Evolutionary conservation across 2,888 invertebrate genomes (phyloP).

Genomic region (Elysia crispata): DNA sequence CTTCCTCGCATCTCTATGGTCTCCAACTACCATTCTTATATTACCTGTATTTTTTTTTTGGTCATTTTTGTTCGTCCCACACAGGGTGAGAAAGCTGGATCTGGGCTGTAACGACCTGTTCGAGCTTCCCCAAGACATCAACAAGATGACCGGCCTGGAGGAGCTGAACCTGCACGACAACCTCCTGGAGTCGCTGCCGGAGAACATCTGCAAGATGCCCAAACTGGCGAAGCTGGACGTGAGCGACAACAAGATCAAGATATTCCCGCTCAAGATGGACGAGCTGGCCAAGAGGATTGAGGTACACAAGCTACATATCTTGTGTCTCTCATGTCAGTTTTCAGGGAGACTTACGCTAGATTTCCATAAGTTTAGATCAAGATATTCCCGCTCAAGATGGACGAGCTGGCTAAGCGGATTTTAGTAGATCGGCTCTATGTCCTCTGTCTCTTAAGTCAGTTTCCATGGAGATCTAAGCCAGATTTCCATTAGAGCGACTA

Average conservation of each 20-base stretch:
- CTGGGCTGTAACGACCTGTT: conserved; percentile 69
- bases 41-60: background rate
- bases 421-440: too few relatives aligned
- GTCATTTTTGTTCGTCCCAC: background rate
- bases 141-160: conserved; percentile 81
- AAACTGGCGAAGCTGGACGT: conserved; percentile 67
- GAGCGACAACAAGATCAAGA: conserved; percentile 72
- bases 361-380: conserved; percentile 55
- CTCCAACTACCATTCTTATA: too few relatives aligned
- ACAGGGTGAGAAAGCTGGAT: conserved; percentile 64
- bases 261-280: conserved; percentile 69
- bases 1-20: too few relatives aligned
- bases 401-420: conserved; percentile 53
- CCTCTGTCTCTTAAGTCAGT: too few relatives aligned
- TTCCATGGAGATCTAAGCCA: background rate
- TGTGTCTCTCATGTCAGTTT: too few relatives aligned
- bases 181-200: conserved; percentile 81
- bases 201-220: conserved; percentile 71
- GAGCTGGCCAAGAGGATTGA: conserved; percentile 56
- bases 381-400: conserved; percentile 67
- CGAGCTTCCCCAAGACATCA: conserved; percentile 69
- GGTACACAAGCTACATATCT: conserved; percentile 48
- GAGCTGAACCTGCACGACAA: conserved; percentile 89
- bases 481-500: background rate
- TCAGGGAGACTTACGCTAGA: too few relatives aligned